A percentile compares a stretch with the other conserved stretches of the same genome.
Evolutionary conservation across 2,888 invertebrate species (phyloP).

Genomic region (Protophormia terraenovae): DNA sequence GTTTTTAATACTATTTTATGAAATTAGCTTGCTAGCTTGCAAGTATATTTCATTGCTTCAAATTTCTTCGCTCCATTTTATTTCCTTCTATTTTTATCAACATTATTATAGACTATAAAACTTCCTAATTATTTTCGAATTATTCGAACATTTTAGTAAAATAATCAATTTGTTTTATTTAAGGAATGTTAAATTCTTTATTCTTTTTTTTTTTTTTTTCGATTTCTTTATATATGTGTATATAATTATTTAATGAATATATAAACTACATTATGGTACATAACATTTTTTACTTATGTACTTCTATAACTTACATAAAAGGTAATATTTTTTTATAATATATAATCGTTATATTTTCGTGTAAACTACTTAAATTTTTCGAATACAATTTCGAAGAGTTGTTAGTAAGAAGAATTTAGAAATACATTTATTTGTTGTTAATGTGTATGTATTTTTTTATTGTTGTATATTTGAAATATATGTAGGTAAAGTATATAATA

Average conservation of each 20-base stretch:
- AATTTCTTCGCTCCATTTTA: too few species aligned
- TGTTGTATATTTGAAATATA: slow-evolving; percentile 50
- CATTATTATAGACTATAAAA: too few species aligned
- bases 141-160: too few species aligned
- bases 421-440: slow-evolving; percentile 24
- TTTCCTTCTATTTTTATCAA: too few species aligned
- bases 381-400: slow-evolving; percentile 44
- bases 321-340: too few species aligned
- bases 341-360: slow-evolving; percentile 4
- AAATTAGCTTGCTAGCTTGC: too few species aligned
- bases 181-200: slow-evolving; percentile 17
- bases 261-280: slow-evolving; percentile 33
- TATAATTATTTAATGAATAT: slow-evolving; percentile 24
- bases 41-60: too few species aligned
- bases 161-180: too few species aligned
- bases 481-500: slow-evolving; percentile 41
- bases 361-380: slow-evolving; percentile 43
- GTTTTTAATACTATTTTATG: too few species aligned
- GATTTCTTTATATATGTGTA: background rate
- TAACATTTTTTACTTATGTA: slow-evolving; percentile 37
- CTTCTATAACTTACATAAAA: slow-evolving; percentile 41
- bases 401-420: slow-evolving; percentile 26
- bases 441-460: slow-evolving; percentile 10
- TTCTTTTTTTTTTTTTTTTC: background rate
- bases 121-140: too few species aligned